Evolutionary conservation across 2,888 invertebrate genomes (phyloP).

Genomic region (Cylloceria caligata): DNA sequence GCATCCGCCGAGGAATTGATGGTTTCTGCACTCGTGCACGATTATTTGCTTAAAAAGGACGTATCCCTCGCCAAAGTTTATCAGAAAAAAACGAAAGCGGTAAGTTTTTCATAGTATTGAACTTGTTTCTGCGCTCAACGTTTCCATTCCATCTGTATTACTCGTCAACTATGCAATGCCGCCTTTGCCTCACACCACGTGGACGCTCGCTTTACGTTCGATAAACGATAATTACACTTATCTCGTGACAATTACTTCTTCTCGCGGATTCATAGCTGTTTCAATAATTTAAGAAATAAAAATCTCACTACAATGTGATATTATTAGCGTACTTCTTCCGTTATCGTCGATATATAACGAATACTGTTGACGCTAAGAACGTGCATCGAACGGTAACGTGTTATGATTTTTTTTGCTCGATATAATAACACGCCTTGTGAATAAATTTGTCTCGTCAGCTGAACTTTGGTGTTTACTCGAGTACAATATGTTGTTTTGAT

Average conservation of each 20-base stretch:
- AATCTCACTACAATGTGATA: neutral
- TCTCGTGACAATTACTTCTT: neutral
- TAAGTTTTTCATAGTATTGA: conserved; percentile 85
- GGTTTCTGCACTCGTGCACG: conserved; percentile 87
- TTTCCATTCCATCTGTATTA: conserved; percentile 38
- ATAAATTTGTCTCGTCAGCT: neutral
- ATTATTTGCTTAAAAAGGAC: conserved; percentile 88
- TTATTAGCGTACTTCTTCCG: neutral
- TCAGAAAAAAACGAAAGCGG: conserved; percentile 90
- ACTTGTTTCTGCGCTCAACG: neutral
- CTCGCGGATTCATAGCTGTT: neutral
- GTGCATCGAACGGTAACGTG: conserved; percentile 2
- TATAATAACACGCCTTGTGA: neutral
- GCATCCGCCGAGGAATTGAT: conserved; percentile 84
- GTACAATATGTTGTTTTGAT: neutral
- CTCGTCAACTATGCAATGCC: conserved; percentile 49
- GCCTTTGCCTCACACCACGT: conserved; percentile 71
- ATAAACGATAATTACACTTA: neutral
- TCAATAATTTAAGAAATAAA: neutral
- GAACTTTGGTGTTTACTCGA: neutral
- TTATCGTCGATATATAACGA: neutral
- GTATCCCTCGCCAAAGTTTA: conserved; percentile 89
- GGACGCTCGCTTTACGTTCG: conserved; percentile 45
- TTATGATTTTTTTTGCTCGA: conserved; percentile 10
- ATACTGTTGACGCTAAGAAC: neutral